Conservation (phyloP, 35 echinoderm and acorn worm genomes). For the Strongylocentrotus purpuratus region DNA sequence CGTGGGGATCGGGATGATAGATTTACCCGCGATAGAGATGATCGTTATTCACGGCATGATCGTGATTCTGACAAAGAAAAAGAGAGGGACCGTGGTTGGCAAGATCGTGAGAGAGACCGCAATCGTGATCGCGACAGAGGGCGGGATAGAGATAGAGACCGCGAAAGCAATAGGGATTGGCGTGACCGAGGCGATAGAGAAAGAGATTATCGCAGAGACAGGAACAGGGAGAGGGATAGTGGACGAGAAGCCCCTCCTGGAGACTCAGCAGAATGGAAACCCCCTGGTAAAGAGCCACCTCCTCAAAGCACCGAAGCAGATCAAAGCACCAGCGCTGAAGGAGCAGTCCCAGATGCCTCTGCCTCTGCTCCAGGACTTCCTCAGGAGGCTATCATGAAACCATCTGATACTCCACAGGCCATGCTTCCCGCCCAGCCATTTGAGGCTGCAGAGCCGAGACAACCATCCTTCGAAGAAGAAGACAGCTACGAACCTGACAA, state of each 20-base stretch:
- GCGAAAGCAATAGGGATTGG: conserved; percentile 70
- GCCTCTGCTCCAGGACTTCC: conserved; percentile 48
- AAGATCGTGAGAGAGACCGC: conserved; percentile 51
- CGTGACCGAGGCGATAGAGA: conserved; percentile 70
- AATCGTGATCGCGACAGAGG: conserved; percentile 65
- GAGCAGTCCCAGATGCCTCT: conserved; percentile 42
- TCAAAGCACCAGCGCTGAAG: conserved; percentile 34
- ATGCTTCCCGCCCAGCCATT: conserved; percentile 12
- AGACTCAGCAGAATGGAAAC: not conserved
- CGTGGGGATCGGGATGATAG: conserved; percentile 56
- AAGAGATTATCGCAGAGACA: conserved; percentile 55
- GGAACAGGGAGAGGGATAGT: conserved; percentile 75
- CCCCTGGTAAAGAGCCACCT: not conserved
- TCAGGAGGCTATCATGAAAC: conserved; percentile 30
- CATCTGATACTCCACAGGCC: not conserved
- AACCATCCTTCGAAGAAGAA: not conserved
- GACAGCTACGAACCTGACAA: conserved; percentile 45
- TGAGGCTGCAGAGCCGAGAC: not conserved
- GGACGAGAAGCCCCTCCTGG: conserved; percentile 45
- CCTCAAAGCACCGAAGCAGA: not conserved
- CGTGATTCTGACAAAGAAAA: conserved; percentile 56
- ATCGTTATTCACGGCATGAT: conserved; percentile 46
- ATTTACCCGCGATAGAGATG: conserved; percentile 64
- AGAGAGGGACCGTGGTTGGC: conserved; percentile 59
- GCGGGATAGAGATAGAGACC: conserved; percentile 55